Evolutionary conservation across 2,888 invertebrate genomes (phyloP), one percentile per base, ranked within the genome.

Genomic region (Erebia epiphron): DNA sequence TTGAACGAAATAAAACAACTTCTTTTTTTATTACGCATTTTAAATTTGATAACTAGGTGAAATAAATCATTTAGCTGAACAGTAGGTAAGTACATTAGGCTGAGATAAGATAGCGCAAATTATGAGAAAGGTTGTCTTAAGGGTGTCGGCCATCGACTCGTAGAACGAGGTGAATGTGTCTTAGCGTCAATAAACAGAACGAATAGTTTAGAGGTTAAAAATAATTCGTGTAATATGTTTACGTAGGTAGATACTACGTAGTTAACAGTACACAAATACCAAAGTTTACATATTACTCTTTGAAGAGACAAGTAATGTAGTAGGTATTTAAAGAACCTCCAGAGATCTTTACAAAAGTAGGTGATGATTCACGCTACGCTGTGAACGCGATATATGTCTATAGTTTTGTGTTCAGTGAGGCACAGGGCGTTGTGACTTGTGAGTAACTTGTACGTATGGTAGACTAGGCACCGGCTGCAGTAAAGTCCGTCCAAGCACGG

Each of bases 81-180:
- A 57, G 16, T 60, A 16, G 41, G 18, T 18, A 62, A 49, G 49
- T 46, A 62, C 62, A 49, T 61, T 62, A 49, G 49, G 21, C 49
- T 26, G 43, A 58, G 67, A 67, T 67, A 67, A 67, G 66, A 67
- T 67, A 67, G 14, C 14, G 21, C 35, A 57, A 46, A 58, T 46
- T 57, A 46, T 49, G 57, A 58, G 65, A 54, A 67, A 67, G 67
- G 67, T 67, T 67, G 67, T 67, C 67, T 67, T 67, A 67, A 67
- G 67, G 67, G 67, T 58, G n/a, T 49, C 49, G 67, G 67, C 11
- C 67, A 67, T 49, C 67, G 67, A 67, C 67, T 35, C 58, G 46
- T 26, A n/a, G n/a, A 35, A 49, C 67, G 46, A 67, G 67, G 67
- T 67, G 67, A 67, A 67, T 49, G 67, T 26, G 58, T 58, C 67